phyloP scores from a whole-genome alignment of 30 jellyfish, hydroid and myxozoan species.

The Rhopilema esculentum region DNA sequence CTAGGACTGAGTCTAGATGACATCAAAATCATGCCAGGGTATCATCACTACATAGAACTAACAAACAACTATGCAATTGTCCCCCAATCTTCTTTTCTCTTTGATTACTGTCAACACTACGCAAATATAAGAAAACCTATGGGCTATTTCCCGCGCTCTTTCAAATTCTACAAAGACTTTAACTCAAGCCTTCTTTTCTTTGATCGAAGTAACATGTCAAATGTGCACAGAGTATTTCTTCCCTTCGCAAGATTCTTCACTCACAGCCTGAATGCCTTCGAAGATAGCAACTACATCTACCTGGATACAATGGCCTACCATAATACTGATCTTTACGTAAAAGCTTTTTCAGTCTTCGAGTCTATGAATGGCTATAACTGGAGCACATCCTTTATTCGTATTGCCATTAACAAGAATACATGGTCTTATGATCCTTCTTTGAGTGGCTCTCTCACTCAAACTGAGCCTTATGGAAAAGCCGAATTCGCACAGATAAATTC shows the following conservation, averaged over 20 bases:
- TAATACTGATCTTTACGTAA: slow-evolving; percentile 41
- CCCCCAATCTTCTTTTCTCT: slow-evolving; percentile 59
- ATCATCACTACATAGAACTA: slow-evolving; percentile 41
- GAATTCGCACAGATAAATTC: slow-evolving; percentile 55
- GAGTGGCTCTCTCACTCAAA: slow-evolving; percentile 39
- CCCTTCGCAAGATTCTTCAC: slow-evolving; percentile 65
- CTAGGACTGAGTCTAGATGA: slow-evolving; percentile 36
- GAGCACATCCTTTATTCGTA: slow-evolving; percentile 56
- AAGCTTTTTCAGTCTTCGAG: slow-evolving; percentile 2
- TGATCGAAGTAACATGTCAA: slow-evolving; percentile 53
- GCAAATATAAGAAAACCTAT: background rate
- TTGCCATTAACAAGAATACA: slow-evolving; percentile 58
- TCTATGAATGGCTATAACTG: slow-evolving; percentile 31
- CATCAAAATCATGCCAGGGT: slow-evolving; percentile 62
- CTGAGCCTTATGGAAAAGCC: slow-evolving; percentile 63
- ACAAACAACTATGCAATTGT: slow-evolving; percentile 43
- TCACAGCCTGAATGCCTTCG: slow-evolving; percentile 57
- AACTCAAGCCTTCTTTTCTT: slow-evolving; percentile 60
- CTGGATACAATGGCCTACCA: slow-evolving; percentile 63
- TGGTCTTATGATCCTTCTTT: slow-evolving; percentile 52
- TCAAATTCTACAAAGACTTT: slow-evolving; percentile 49
- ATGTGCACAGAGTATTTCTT: slow-evolving; percentile 56
- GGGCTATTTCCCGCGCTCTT: slow-evolving; percentile 39
- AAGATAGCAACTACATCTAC: slow-evolving; percentile 46
- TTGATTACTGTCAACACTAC: slow-evolving; percentile 47